Evolutionary conservation across 2,888 invertebrate genomes (phyloP).

Genomic region (Ennomos quercinarius): DNA sequence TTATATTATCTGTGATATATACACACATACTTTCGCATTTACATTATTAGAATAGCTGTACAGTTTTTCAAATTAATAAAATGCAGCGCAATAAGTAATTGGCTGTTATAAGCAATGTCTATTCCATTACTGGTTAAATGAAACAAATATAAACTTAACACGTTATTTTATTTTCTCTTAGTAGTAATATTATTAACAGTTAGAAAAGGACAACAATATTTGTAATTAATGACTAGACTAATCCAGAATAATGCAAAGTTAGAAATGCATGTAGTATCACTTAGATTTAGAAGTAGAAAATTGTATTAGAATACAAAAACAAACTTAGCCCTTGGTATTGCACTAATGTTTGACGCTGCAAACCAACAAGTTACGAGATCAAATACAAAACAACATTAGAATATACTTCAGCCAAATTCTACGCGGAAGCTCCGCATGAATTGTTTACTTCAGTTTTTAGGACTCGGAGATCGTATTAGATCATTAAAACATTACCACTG

Average conservation of each 20-base stretch:
- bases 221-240: conserved; percentile 31
- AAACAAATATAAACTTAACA: conserved; percentile 17
- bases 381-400: conserved; percentile 29
- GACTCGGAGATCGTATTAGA: too few relatives aligned
- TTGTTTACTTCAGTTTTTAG: too few relatives aligned
- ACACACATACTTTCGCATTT: too few relatives aligned
- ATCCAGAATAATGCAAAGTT: conserved; percentile 16
- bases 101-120: too few relatives aligned
- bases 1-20: too few relatives aligned
- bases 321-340: neutral
- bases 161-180: conserved; percentile 20
- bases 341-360: neutral
- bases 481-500: too few relatives aligned
- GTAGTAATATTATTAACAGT: conserved; percentile 1
- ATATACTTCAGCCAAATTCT: neutral
- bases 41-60: too few relatives aligned
- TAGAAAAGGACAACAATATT: conserved; percentile 5
- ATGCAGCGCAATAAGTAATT: too few relatives aligned
- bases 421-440: too few relatives aligned
- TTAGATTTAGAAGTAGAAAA: conserved; percentile 5
- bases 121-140: conserved; percentile 1
- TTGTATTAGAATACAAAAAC: conserved; percentile 1
- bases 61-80: too few relatives aligned
- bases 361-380: conserved; percentile 31
- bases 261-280: conserved; percentile 26